Base-by-base conservation (phyloP, 2,113 vertebrate genomes). In the Bucco capensis region DNA sequence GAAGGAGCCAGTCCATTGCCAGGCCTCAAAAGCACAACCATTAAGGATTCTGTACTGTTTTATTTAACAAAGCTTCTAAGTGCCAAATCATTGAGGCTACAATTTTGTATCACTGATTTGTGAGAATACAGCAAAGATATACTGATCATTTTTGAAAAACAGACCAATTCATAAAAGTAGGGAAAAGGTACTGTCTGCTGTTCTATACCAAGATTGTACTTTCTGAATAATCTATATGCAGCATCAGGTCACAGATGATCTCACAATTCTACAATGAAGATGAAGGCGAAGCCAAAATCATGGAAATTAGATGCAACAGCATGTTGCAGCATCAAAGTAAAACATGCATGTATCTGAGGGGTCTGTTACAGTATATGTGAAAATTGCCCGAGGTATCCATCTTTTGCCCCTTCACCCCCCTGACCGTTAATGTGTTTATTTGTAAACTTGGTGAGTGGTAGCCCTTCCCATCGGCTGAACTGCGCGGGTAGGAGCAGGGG, bases 41-140 rank as follows among this genome's bases (percentile, higher is more conserved):
- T 92, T 86, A 93, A 84, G 58, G 42, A 82, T 54, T 62, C 61
- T 62, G 18, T 17, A 90, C 88, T 47, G 42, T 58, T 46, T 89
- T 78, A 69, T 73, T 71, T 87, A 56, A 44, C 54, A 83, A 79
- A 79, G 50, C 46, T 70, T 33, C 1, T 66, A 60, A 94, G 66
- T 87, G 66, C 66, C 78, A 90, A 81, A 95, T 95, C 90, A 73
- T 93, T 94, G 54, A 72, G 72, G 22, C 47, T 30, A 37, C 6
- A 62, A 87, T 90, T 91, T 88, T 86, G 76, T n/a, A 72, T 82
- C 44, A 51, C n/a, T 58, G 25, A 35, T 71, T 66, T 76, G 50
- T 50, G 82, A 84, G 56, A 86, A 79, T 23, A 30, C 28, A 86
- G 42, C 5, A 57, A 81, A 73, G 33, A 61, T 65, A 75, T n/a